Evolutionary conservation across 2,113 vertebrate genomes (phyloP), one percentile per base, ranked within the genome.

Genomic region (Vicugna pacos): DNA sequence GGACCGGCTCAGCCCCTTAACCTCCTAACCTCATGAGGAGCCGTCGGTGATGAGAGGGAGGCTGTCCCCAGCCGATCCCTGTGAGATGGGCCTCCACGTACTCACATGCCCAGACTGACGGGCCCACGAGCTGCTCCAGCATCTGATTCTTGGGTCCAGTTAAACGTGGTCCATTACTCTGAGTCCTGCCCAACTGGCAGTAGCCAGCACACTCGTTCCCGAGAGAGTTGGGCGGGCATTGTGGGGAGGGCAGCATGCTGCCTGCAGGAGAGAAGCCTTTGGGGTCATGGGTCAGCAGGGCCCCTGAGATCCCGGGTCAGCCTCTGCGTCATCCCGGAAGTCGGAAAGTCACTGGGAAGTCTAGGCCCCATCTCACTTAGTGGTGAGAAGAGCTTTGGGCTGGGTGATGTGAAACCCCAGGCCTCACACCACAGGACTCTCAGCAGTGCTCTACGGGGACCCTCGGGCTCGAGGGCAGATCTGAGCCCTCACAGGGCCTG

Each of bases 211-310:
- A n/a, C 13, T n/a, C 19, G 3, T 32, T 16, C 14, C 4, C 32
- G 7, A n/a, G 48, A 1, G 20, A 67, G 28, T 26, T 12, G 0
- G 4, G 1, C 4, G 35, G 16, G 2, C 0, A 1, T 24, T 22
- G 26, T 26, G 46, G 54, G 77, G 26, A 0, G 1, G 54, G 42
- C 2, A 14, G 48, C 32, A 4, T 10, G n/a, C 26, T 26, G 16
- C 5, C 11, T 6, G 1, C 19, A 54, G 50, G 22, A 65, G 38
- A 11, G 50, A 52, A 7, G 1, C 22, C 54, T 54, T 2, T 10
- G 0, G 28, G 7, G 5, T n/a, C 54, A 2, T 8, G 20, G 12
- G 11, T 20, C 14, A 15, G 32, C 17, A 26, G 10, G n/a, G 13
- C 2, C 24, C 42, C 32, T 6, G 24, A 91, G 77, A 10, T 4